A percentile compares a stretch with the other conserved stretches of the same genome.
These are phyloP conservation scores for Limnodromus scolopaceus DNA, from an alignment of 2,797 vertebrate species.

Conservation along the genomic window DNA sequence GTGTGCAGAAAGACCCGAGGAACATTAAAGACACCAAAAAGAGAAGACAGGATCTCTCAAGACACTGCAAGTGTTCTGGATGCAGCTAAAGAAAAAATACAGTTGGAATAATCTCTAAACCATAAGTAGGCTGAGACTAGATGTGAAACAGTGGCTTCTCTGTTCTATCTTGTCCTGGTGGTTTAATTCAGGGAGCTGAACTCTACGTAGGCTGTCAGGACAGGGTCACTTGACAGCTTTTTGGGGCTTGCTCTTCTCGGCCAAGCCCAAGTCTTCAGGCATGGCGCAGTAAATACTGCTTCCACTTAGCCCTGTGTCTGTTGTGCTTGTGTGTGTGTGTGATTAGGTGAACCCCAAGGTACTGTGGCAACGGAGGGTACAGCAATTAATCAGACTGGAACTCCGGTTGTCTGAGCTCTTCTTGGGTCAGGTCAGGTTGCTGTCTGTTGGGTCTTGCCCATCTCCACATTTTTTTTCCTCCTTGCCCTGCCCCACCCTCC, in stretches of 20 bases:
- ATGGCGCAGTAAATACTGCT: not conserved
- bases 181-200: not conserved
- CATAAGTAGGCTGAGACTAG: not conserved
- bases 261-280: not conserved
- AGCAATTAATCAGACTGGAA: not conserved
- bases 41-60: not conserved
- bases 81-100: not conserved
- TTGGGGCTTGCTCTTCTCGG: not conserved
- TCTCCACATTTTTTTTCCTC: not conserved
- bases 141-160: not conserved
- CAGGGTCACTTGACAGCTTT: not conserved
- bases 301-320: not conserved
- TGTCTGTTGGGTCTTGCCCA: not conserved
- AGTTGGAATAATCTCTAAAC: not conserved
- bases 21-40: not conserved
- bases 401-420: not conserved
- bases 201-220: not conserved
- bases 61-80: not conserved
- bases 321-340: not conserved
- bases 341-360: not conserved
- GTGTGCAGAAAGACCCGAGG: not conserved
- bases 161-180: not conserved
- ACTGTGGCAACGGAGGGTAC: fast-evolving
- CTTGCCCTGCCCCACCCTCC: not conserved
- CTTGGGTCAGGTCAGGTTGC: not conserved